Evolutionary conservation across 2,113 vertebrate genomes (phyloP).

Genomic region (Potamarius usumacintae): DNA sequence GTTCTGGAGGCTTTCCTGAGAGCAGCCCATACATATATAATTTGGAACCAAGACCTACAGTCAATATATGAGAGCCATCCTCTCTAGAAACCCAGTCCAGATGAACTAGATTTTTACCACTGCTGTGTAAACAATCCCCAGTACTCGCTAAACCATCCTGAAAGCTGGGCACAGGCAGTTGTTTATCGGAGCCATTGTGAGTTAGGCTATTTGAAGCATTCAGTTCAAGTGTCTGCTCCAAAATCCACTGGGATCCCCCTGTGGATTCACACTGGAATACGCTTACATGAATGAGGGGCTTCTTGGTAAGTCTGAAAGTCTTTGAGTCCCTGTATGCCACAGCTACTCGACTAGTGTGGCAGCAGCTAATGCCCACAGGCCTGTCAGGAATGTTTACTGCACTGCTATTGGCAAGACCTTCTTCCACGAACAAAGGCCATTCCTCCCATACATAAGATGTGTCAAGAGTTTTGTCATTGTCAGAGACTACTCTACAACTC

Average conservation of each 20-base stretch:
- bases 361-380: constrained; percentile 89
- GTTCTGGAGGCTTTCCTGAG: constrained; percentile 84
- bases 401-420: constrained; percentile 80
- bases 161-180: constrained; percentile 65
- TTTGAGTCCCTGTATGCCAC: constrained; percentile 82
- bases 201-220: constrained; percentile 69
- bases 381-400: constrained; percentile 80
- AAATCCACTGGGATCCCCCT: constrained; percentile 91
- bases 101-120: constrained; percentile 80
- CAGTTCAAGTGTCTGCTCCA: constrained; percentile 90
- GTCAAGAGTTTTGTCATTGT: constrained; percentile 49
- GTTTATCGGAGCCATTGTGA: constrained; percentile 65
- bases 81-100: constrained; percentile 98
- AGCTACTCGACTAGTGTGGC: constrained; percentile 89
- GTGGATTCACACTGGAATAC: constrained; percentile 98
- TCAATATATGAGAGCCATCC: constrained; percentile 94
- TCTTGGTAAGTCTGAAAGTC: constrained; percentile 64
- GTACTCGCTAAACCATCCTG: constrained; percentile 64
- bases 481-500: constrained; percentile 77
- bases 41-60: constrained; percentile 91
- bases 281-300: constrained; percentile 80
- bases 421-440: constrained; percentile 91
- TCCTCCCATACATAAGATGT: constrained; percentile 89
- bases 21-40: constrained; percentile 92
- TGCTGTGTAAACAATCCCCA: constrained; percentile 63